Percentiles rank a stretch among this genome's conserved stretches.
Conservation (phyloP, 2,888 invertebrate genomes). For the Lacanobia wlatinum region DNA sequence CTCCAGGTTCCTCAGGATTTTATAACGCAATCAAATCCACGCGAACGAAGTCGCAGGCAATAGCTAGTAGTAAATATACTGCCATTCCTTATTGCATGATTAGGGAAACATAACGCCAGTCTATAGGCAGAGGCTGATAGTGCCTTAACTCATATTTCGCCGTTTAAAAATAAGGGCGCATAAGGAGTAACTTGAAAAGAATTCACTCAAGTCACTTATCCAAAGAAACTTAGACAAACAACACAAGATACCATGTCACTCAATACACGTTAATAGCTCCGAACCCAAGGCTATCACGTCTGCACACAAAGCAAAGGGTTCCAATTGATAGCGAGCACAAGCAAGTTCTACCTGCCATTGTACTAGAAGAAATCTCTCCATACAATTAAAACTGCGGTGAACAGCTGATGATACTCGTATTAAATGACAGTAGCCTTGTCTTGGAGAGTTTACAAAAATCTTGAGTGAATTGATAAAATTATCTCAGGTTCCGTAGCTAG, state of each 20-base stretch:
- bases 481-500: constrained; percentile 7
- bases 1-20: no score
- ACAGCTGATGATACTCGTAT: constrained; percentile 54
- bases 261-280: constrained; percentile 24
- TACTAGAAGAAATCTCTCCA: constrained; percentile 8
- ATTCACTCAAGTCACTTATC: background rate
- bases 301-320: constrained; percentile 52
- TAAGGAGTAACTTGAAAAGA: no score
- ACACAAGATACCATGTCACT: constrained; percentile 24
- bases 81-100: no score
- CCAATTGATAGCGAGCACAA: constrained; percentile 9
- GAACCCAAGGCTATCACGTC: constrained; percentile 14
- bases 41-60: no score
- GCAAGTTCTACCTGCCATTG: constrained; percentile 45
- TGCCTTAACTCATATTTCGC: no score
- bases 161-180: no score
- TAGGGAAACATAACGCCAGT: no score
- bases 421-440: constrained; percentile 54
- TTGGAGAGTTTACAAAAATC: constrained; percentile 1
- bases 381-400: constrained; percentile 41
- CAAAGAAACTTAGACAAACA: background rate
- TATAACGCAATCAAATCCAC: no score
- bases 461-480: background rate
- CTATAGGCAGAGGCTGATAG: no score
- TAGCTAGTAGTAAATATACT: no score